A percentile compares a stretch with the other conserved stretches of the same genome.
Evolutionary conservation across 1,140 invertebrate species (phyloP).

Genomic region (Temnothorax curvispinosus): DNA sequence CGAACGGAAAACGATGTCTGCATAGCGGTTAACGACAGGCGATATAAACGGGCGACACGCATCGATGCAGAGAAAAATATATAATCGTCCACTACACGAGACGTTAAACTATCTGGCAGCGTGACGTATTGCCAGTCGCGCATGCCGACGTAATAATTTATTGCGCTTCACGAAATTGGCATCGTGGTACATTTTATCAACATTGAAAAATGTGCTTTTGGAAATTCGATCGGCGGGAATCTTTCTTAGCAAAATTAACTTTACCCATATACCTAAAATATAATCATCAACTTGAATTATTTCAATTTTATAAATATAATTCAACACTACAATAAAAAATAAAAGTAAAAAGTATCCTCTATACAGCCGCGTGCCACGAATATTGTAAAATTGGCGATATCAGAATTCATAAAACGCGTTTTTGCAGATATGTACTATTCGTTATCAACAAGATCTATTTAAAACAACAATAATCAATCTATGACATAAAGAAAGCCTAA

Average conservation of each 20-base stretch:
- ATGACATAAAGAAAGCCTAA: not conserved
- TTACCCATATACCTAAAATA: not conserved
- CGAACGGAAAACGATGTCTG: conserved; percentile 44
- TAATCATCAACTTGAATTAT: not conserved
- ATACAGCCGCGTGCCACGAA: not conserved
- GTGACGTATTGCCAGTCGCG: conserved; percentile 36
- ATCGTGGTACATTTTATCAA: not conserved
- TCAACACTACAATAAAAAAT: not conserved
- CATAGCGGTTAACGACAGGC: conserved; percentile 27
- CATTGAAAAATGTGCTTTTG: not conserved
- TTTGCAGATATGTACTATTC: not conserved
- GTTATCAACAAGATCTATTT: not conserved
- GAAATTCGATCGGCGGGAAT: not conserved
- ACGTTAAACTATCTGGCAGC: conserved; percentile 45
- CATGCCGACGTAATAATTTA: conserved; percentile 41
- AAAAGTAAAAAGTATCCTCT: not conserved
- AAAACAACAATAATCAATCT: not conserved
- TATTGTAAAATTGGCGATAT: not conserved
- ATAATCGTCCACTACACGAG: conserved; percentile 29
- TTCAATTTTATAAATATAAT: not conserved
- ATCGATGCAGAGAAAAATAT: conserved; percentile 46
- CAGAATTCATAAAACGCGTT: not conserved
- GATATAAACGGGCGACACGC: conserved; percentile 16
- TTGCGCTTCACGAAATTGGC: conserved; percentile 35
- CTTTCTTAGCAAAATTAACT: not conserved